Percentiles rank a stretch among this genome's conserved stretches.
These are phyloP conservation scores for Oxyscelio sp. DNA, from an alignment of 2,888 invertebrate genomes.

Conservation along the genomic window DNA sequence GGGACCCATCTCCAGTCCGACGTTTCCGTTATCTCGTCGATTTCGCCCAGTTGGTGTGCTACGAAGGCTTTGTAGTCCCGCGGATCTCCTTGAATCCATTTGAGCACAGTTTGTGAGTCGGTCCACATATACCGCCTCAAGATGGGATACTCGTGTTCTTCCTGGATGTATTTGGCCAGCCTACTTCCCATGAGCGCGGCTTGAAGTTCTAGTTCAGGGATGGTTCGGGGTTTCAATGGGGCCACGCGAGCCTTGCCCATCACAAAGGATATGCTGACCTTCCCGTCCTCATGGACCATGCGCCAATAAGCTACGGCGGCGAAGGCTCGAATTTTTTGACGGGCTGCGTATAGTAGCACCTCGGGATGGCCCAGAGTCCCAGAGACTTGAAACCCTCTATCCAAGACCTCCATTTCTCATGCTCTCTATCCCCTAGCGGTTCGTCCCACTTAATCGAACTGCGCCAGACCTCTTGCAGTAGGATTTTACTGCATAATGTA, in stretches of 20 bases:
- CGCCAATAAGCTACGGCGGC: too few relatives aligned
- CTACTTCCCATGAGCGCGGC: constrained; percentile 19
- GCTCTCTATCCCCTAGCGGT: constrained; percentile 47
- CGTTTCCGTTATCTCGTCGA: constrained; percentile 65
- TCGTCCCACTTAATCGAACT: constrained; percentile 74
- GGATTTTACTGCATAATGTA: constrained; percentile 72
- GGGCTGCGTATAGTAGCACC: too few relatives aligned
- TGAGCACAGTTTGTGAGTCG: constrained; percentile 52
- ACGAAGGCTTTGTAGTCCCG: constrained; percentile 63
- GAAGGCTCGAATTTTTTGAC: too few relatives aligned
- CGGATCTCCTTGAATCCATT: constrained; percentile 69
- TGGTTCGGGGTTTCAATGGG: constrained; percentile 27
- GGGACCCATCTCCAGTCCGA: constrained; percentile 79
- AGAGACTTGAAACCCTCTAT: too few relatives aligned
- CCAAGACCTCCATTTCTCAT: too few relatives aligned
- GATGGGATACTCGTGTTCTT: constrained; percentile 1
- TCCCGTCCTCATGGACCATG: too few relatives aligned
- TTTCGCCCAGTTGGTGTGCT: constrained; percentile 76
- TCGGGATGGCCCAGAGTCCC: too few relatives aligned
- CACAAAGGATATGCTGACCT: too few relatives aligned
- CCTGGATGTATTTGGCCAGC: constrained; percentile 3
- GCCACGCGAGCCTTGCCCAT: constrained; percentile 30
- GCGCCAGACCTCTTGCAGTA: constrained; percentile 79
- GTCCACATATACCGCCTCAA: constrained; percentile 23
- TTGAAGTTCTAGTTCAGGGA: constrained; percentile 41